Percentiles rank a stretch among this genome's conserved stretches.
Evolutionary conservation across 1,140 invertebrate genomes (phyloP).

Genomic region (Apis laboriosa): DNA sequence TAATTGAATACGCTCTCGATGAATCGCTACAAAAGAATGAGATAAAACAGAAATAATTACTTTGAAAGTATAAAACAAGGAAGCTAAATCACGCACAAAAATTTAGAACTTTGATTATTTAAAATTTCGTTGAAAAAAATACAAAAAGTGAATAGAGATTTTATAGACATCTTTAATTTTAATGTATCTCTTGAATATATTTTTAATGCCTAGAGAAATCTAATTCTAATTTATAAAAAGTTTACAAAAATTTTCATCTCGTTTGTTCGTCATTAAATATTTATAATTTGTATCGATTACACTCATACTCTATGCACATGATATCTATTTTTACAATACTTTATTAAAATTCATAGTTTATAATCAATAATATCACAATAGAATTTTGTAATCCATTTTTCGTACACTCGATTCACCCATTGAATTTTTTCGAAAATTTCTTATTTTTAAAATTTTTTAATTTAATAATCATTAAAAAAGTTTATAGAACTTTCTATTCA

Average conservation of each 20-base stretch:
- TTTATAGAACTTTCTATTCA: no score
- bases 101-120: background rate
- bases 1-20: background rate
- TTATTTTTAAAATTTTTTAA: background rate
- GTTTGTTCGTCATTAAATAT: background rate
- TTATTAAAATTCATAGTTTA: constrained; percentile 31
- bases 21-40: background rate
- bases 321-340: background rate
- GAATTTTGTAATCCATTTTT: constrained; percentile 16
- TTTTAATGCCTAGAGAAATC: background rate
- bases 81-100: no score
- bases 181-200: constrained; percentile 4
- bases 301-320: background rate
- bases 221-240: constrained; percentile 37
- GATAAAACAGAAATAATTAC: background rate
- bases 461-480: no score
- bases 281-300: background rate
- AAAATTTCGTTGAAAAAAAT: background rate
- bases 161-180: background rate
- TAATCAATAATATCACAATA: background rate
- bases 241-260: constrained; percentile 23
- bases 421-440: constrained; percentile 10
- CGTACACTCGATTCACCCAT: background rate
- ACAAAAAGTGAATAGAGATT: background rate
- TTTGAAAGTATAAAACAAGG: background rate